Evolutionary conservation across 2,888 invertebrate species (phyloP), one percentile per base, ranked within the genome.

Genomic region (Germaria angustata): DNA sequence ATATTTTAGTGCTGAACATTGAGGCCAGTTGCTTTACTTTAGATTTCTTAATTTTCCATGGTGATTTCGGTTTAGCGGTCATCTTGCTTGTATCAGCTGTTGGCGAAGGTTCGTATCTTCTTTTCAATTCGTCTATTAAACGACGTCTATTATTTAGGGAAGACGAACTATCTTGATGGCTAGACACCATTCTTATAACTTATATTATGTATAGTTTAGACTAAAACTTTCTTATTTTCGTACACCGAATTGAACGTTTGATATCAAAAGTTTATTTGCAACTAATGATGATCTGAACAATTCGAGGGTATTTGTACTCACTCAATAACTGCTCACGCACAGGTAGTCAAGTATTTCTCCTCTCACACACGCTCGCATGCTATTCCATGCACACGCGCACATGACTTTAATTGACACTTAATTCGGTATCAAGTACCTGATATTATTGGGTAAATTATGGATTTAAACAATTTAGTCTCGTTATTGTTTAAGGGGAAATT

Each of bases 21-120:
- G 88, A 86, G 0, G 90, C 88, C 53, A 90, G 88, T 84, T 88
- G 88, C 63, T 87, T 87, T 0, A 90, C 90, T 65, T 86, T 89
- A 34, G 86, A 86, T 44, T 82, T 84, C 7, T 68, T 80, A 8
- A 41, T 8, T 15, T 49, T 8, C 15, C 65, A 85, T 11, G 87
- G 86, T 2, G 49, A 71, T 57, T 72, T 86, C 61, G 2, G 84
- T 69, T 2, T 82, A 80, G 20, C 13, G 1, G 20, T 3, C n/a
- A 24, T 57, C 17, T 17, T 55, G 11, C 32, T 2, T 9, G 69
- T 69, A 46, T 32, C 46, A 8, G 7, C 5, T 4, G 11, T 13
- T 7, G 4, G 1, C 1, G 44, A 6, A 4, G 15, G 4, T 61
- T 89, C 89, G 11, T 88, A 89, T 8, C 86, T 87, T 36, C 86